Evolutionary conservation across 2,888 invertebrate species (phyloP), one percentile per base, ranked within the genome.

Genomic region (Microctonus hyperodae): DNA sequence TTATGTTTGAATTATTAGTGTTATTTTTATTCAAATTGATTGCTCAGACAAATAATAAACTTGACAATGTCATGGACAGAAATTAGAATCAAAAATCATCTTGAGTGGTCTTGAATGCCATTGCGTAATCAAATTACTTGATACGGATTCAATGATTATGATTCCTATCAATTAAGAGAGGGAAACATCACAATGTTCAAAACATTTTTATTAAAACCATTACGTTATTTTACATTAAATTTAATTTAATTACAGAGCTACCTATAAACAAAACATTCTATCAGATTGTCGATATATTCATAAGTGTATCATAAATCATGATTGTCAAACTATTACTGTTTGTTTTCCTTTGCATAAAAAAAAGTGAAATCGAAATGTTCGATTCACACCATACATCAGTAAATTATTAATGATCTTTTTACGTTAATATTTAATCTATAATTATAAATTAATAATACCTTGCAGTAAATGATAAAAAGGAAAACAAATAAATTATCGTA

Each of bases 401-500:
- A 11, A 48, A 31, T 33, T 55, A 20, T 55, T 7, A 31, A 55
- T 55, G 16, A 44, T 44, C n/a, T 6, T 4, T 20, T 28, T 31
- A 28, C 33, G 31, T 16, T 33, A 55, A 13, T 13, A 31, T n/a
- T 13, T 31, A 10, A 33, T 13, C 31, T 33, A 10, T 51, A 1
- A 44, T 44, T n/a, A 16, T 55, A 10, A 33, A 55, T 31, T 31
- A 33, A 55, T n/a, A 10, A 55, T 55, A 16, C 7, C 16, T 6
- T 44, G 5, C 16, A n/a, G 33, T 55, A n/a, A 55, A 22, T 64
- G 62, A 68, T 28, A 50, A 69, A 44, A 73, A 75, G 73, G 70
- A 72, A 74, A 73, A 73, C 68, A 73, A 69, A 60, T 71, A 35
- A 75, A 70, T 70, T 71, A 64, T 53, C 68, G 73, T 72, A 72